Percentiles rank a stretch among this genome's conserved stretches.
phyloP scores from a whole-genome alignment of 2,113 vertebrate genomes.

The Thalassoma bifasciatum region DNA sequence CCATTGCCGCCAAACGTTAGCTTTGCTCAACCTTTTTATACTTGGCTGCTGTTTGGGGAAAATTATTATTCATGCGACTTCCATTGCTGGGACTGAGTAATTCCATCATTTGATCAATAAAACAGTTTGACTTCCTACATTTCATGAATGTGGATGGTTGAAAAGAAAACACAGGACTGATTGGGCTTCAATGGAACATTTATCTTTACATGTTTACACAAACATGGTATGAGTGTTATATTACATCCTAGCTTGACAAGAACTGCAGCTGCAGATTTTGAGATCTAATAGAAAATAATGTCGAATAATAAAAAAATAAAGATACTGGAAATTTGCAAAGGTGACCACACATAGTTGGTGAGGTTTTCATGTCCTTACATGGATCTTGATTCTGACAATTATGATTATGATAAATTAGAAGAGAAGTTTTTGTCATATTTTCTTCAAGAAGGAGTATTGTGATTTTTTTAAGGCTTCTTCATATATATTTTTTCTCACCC shows the following conservation, averaged over 20 bases:
- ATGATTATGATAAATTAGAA: no score
- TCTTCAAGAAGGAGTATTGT: no score
- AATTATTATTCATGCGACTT: conserved; percentile 45
- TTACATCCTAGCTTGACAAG: neutral
- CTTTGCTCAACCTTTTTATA: conserved; percentile 69
- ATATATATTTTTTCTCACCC: no score
- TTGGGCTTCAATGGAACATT: neutral
- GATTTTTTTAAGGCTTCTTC: no score
- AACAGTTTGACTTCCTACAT: conserved; percentile 33
- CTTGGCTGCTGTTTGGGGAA: conserved; percentile 53
- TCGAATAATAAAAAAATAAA: no score
- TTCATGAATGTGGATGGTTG: conserved; percentile 3
- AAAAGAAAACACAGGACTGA: neutral
- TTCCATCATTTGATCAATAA: conserved; percentile 36
- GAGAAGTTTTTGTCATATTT: no score
- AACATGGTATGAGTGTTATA: neutral
- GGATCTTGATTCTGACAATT: no score
- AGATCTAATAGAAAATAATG: no score
- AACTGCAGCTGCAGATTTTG: neutral
- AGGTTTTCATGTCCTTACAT: no score
- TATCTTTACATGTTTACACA: neutral
- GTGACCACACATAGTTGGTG: no score
- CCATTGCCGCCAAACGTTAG: conserved; percentile 58
- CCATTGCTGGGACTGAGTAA: conserved; percentile 27
- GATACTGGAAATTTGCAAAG: no score